A percentile compares a stretch with the other conserved stretches of the same genome.
phyloP scores from a whole-genome alignment of 2,888 invertebrate species.

The Tridacna crocea region DNA sequence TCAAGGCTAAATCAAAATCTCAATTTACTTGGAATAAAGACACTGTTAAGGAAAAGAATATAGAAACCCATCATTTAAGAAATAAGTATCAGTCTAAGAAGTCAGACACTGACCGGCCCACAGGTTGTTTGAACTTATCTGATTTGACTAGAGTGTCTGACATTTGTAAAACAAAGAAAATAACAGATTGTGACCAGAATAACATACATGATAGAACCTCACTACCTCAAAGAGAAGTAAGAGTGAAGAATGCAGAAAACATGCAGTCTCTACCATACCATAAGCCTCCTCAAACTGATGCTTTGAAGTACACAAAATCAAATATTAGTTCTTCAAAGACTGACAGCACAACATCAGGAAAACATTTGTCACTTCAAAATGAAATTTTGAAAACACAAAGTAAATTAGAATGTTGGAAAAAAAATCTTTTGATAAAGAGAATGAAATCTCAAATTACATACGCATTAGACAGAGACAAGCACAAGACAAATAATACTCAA shows the following conservation, averaged over 20 bases:
- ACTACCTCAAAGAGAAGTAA: no score
- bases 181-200: not conserved
- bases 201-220: no score
- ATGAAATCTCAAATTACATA: not conserved
- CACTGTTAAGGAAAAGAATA: not conserved
- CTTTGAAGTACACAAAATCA: no score
- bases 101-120: not conserved
- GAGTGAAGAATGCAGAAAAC: no score
- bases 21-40: constrained; percentile 7
- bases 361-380: constrained; percentile 2
- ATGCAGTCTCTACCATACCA: no score
- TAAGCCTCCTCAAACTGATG: no score
- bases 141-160: not conserved
- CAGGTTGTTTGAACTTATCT: not conserved
- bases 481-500: no score
- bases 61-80: not conserved
- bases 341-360: not conserved
- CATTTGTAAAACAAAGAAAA: not conserved
- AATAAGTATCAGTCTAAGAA: not conserved
- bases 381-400: constrained; percentile 2
- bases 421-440: not conserved
- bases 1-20: not conserved
- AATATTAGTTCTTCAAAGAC: not conserved
- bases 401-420: constrained; percentile 5
- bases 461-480: not conserved